These are phyloP conservation scores for Ptychoptera albimana DNA, from an alignment of 2,888 invertebrate species.

Conservation along the genomic window DNA sequence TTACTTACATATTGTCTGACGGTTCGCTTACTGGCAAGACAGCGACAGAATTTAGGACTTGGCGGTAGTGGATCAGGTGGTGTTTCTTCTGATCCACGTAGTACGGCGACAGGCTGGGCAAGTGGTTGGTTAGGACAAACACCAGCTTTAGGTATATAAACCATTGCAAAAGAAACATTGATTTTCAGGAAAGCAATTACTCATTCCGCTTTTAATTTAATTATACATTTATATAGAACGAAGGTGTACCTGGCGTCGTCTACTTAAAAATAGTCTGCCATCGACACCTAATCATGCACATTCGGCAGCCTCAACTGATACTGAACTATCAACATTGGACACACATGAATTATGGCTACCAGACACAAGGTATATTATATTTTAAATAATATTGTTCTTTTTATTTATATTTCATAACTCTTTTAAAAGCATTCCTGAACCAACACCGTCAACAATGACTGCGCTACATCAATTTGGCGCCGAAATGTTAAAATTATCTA, in stretches of 20 bases:
- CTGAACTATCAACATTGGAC: conserved; percentile 68
- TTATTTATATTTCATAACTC: conserved; percentile 2
- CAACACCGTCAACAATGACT: conserved; percentile 67
- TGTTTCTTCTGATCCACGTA: conserved; percentile 14
- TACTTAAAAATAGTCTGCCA: conserved; percentile 36
- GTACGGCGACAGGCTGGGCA: conserved; percentile 45
- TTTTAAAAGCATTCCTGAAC: conserved; percentile 39
- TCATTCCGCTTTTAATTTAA: background rate
- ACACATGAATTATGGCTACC: conserved; percentile 72
- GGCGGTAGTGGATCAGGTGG: conserved; percentile 15
- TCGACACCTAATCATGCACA: conserved; percentile 47
- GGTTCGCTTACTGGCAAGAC: conserved; percentile 68
- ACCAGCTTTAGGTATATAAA: conserved; percentile 33
- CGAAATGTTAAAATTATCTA: conserved; percentile 69
- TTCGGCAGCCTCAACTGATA: conserved; percentile 67
- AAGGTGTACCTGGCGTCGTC: conserved; percentile 61
- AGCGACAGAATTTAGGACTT: conserved; percentile 52
- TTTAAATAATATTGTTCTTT: background rate
- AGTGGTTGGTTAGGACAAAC: conserved; percentile 56
- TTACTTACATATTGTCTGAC: conserved; percentile 87
- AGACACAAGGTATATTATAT: conserved; percentile 36
- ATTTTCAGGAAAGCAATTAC: background rate
- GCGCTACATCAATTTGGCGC: conserved; percentile 75
- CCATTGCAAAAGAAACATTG: background rate
- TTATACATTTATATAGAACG: conserved; percentile 36